These are phyloP conservation scores for Etheostoma nigrum DNA, from an alignment of 2,797 vertebrate genomes.

Conservation along the genomic window DNA sequence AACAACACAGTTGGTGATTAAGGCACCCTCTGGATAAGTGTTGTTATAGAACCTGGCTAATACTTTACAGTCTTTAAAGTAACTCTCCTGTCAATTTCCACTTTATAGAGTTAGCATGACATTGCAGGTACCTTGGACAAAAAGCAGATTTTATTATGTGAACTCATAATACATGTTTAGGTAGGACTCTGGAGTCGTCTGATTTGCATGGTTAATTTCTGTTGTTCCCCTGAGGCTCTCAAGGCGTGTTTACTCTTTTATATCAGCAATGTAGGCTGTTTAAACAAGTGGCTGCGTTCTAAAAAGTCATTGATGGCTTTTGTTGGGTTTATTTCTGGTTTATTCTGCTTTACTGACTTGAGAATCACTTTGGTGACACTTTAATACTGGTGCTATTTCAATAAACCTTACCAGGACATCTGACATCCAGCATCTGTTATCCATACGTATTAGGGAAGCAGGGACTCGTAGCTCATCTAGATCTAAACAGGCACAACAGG, in stretches of 20 bases:
- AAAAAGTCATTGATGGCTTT: background rate
- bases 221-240: too few species aligned
- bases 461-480: background rate
- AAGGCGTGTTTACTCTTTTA: background rate
- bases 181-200: background rate
- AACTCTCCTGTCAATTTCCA: background rate
- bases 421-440: background rate
- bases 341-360: background rate
- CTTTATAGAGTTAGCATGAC: background rate
- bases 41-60: background rate
- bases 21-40: background rate
- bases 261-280: background rate
- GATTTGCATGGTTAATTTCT: background rate
- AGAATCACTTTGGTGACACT: background rate
- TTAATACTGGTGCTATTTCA: too few species aligned
- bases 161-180: background rate
- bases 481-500: constrained; percentile 18
- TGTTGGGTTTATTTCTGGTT: background rate
- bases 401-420: too few species aligned
- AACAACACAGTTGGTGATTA: background rate
- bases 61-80: background rate
- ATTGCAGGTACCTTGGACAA: background rate
- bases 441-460: background rate
- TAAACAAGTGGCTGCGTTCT: background rate
- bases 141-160: background rate